Evolutionary conservation across 1,140 invertebrate genomes (phyloP).

Genomic region (Macrotrachela quadricornifera): DNA sequence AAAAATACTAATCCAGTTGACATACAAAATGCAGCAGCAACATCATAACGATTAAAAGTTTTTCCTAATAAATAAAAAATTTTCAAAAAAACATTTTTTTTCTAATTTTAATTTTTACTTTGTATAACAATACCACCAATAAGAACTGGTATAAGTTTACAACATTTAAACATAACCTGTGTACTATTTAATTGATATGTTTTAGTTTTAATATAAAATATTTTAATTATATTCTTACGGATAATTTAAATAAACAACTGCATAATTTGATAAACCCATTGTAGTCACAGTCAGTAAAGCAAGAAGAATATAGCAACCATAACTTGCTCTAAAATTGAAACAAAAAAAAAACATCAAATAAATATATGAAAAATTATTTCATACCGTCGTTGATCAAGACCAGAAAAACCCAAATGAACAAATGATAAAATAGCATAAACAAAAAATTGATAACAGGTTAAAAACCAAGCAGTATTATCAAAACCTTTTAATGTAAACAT

Average conservation of each 20-base stretch:
- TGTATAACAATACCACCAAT: conserved; percentile 74
- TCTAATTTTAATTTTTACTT: conserved; percentile 31
- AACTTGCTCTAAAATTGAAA: neutral
- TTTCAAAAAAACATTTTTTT: neutral
- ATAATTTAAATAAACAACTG: conserved; percentile 82
- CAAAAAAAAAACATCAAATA: conserved; percentile 55
- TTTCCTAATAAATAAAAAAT: conserved; percentile 36
- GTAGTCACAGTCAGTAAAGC: conserved; percentile 70
- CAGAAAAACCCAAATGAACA: neutral
- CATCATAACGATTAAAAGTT: conserved; percentile 57
- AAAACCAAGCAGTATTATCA: conserved; percentile 67
- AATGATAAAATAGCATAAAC: conserved; percentile 61
- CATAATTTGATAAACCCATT: conserved; percentile 84
- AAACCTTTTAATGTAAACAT: conserved; percentile 72
- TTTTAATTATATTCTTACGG: conserved; percentile 47
- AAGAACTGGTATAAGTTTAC: conserved; percentile 80
- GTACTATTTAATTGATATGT: conserved; percentile 10
- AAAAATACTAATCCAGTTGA: conserved; percentile 73
- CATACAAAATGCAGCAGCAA: conserved; percentile 60
- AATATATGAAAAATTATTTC: neutral
- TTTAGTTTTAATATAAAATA: conserved; percentile 40
- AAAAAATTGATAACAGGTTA: conserved; percentile 71
- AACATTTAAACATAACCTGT: conserved; percentile 43
- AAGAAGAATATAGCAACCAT: conserved; percentile 53
- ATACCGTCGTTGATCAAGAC: neutral